Conservation (phyloP, 2,113 vertebrate species). For the Boleophthalmus pectinirostris region DNA sequence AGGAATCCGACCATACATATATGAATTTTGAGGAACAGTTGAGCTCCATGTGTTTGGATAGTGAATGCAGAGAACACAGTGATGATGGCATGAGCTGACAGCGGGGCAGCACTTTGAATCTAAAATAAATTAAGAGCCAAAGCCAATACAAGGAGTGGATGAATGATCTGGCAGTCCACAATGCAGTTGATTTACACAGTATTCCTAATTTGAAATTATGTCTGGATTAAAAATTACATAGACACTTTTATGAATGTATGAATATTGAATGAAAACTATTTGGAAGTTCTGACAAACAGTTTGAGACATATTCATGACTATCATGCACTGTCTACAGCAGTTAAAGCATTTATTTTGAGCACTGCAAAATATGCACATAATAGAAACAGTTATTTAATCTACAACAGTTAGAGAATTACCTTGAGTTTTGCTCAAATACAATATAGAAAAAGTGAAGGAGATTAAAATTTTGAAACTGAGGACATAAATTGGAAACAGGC, state of each 20-base stretch:
- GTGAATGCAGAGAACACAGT: slow-evolving; percentile 44
- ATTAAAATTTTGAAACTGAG: background rate
- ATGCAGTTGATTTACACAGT: background rate
- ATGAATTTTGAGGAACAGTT: slow-evolving; percentile 70
- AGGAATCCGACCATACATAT: slow-evolving; percentile 63
- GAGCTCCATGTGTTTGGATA: slow-evolving; percentile 45
- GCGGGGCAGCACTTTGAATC: slow-evolving; percentile 11
- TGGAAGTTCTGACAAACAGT: background rate
- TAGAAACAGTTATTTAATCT: background rate
- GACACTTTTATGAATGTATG: background rate
- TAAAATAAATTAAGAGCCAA: slow-evolving; percentile 8
- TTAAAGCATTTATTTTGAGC: background rate
- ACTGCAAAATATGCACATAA: background rate
- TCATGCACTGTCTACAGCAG: background rate
- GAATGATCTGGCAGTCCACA: background rate
- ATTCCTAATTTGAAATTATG: background rate
- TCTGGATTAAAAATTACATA: background rate
- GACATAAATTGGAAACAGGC: background rate
- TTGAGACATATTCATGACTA: background rate
- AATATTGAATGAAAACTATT: background rate
- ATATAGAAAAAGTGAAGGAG: background rate
- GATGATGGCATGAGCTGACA: slow-evolving; percentile 69
- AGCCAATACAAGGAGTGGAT: background rate
- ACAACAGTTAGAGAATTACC: background rate
- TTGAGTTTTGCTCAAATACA: too few relatives aligned